Evolutionary conservation across 2,888 invertebrate genomes (phyloP), one percentile per base, ranked within the genome.

Genomic region (Ennomos fuscantarius): DNA sequence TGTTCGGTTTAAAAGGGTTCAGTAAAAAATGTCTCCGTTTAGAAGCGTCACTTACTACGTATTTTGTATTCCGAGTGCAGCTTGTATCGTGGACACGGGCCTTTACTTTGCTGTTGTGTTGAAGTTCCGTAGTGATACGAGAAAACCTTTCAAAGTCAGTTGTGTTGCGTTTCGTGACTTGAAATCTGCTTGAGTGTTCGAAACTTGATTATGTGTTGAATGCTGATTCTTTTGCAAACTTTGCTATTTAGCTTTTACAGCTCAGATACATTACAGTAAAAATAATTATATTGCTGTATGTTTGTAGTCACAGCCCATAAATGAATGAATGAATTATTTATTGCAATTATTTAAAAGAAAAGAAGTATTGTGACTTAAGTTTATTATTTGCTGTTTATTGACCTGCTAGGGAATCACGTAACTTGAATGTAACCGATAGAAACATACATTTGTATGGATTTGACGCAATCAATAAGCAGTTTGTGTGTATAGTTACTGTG

Each of bases 31-130:
- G 53, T 56, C 49, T 46, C 44, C 41, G 36, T 41, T 67, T 71
- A 73, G 66, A 73, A 75, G 70, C 73, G 73, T 78, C 48, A 33
- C 39, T 78, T 70, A 72, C 76, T 74, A 69, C 68, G 76, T 79
- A 79, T 79, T 87, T 86, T 83, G 81, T 86, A 87, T 86, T 82
- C 86, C 76, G 74, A 61, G 63, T 73, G 72, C 73, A 74, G 68
- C 76, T 75, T 78, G 82, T 76, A 73, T 69, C 69, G 68, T 62
- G 77, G 81, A 83, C 81, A 85, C 58, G 79, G 75, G 74, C 79
- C 74, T 80, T 74, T 75, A 79, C 80, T 82, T 78, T 72, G 66
- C 72, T 72, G 69, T 68, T 76, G 79, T 31, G 52, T n/a, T 50
- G 12, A 49, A 50, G 55, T 39, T 50, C 59, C 37, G 24, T 36